phyloP scores from a whole-genome alignment of 1,140 invertebrate genomes.

The Dreissena rostriformis region DNA sequence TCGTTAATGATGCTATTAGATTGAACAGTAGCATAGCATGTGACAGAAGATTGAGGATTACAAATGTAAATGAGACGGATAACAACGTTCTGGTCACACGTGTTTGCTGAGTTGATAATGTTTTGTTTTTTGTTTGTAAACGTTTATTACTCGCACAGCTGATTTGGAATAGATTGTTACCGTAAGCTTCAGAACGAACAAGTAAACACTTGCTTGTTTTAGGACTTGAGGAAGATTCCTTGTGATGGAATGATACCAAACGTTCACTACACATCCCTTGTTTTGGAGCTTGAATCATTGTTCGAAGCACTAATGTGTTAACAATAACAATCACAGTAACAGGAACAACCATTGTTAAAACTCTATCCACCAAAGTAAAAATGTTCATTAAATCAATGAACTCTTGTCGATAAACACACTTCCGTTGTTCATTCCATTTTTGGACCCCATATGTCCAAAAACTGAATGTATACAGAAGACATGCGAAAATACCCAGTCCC shows the following conservation, averaged over 20 bases:
- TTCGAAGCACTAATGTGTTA: constrained; percentile 73
- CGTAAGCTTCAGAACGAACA: too few relatives aligned
- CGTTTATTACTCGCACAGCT: too few relatives aligned
- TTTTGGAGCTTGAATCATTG: too few relatives aligned
- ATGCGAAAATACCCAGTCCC: constrained; percentile 40
- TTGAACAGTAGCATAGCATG: constrained; percentile 72
- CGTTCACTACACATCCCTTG: too few relatives aligned
- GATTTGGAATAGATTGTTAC: too few relatives aligned
- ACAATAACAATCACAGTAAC: constrained; percentile 83
- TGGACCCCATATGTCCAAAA: constrained; percentile 45
- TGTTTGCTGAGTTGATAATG: constrained; percentile 78
- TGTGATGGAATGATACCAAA: too few relatives aligned
- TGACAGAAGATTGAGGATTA: constrained; percentile 88
- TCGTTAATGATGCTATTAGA: constrained; percentile 56
- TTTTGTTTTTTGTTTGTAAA: too few relatives aligned
- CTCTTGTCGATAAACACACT: constrained; percentile 9
- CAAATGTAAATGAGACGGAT: constrained; percentile 89
- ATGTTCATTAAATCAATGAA: constrained; percentile 79
- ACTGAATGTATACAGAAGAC: constrained; percentile 56
- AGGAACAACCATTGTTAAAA: constrained; percentile 83
- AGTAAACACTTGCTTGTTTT: too few relatives aligned
- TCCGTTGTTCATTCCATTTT: background rate
- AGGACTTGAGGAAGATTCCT: too few relatives aligned
- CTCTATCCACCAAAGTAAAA: constrained; percentile 83
- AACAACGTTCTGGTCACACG: constrained; percentile 91